Base-by-base conservation (phyloP, 2,888 invertebrate genomes). In the Papilio elwesi region DNA sequence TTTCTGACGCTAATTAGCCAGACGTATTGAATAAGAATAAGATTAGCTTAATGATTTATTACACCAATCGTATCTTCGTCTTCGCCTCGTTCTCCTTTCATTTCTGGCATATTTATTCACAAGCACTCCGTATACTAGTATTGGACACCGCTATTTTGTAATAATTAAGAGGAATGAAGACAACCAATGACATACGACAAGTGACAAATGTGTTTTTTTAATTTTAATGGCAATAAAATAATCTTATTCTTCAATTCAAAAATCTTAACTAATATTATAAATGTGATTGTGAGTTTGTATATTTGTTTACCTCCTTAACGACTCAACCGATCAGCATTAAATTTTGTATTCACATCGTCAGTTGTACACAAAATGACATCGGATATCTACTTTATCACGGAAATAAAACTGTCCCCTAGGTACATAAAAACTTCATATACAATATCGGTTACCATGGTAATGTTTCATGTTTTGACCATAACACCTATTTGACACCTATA, bases 61-160 rank as follows among this genome's bases (percentile, higher is more conserved):
- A 93, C 93, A 66, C 93, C 93, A 76, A 93, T 91, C n/a, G 90
- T 91, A 80, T 93, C 92, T 48, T 84, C 84, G 80, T 92, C 92
- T 77, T 93, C 93, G 1, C 87, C 85, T 6, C 79, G 83, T 80
- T 91, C 92, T 5, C 89, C 91, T 78, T 89, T 89, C 13, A 49
- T 53, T 76, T 82, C 89, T 36, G 81, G 81, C 86, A 85, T 85
- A 48, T 36, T 72, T 74, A 38, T 38, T 59, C 59, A 38, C 59
- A 38, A 59, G n/a, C 16, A 26, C 9, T 5, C 16, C 36, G 4
- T 7, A 59, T 59, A 36, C 38, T 59, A 59, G 26, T 26, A 1
- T 4, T 4, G 38, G n/a, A 13, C 9, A n/a, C 1, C 3, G 36
- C 13, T 38, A 36, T 36, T 36, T 59, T 8, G 13, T 36, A 26